phyloP scores from a whole-genome alignment of 2,797 vertebrate species.

The Sus cebifrons region DNA sequence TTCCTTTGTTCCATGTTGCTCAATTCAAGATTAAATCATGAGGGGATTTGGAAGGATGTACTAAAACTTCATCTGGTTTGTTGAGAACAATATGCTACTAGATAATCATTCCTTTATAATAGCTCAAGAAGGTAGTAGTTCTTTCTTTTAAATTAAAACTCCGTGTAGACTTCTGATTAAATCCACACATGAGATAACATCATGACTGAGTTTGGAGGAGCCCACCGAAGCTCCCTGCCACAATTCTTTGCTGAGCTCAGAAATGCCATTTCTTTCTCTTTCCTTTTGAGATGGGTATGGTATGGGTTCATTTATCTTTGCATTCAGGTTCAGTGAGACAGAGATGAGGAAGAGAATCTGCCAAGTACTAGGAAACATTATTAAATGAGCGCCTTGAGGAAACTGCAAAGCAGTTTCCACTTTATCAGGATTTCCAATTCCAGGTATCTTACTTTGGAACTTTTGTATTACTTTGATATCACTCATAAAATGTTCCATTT shows the following conservation, averaged over 20 bases:
- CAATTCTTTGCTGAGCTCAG: slow-evolving; percentile 64
- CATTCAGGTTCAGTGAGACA: slow-evolving; percentile 61
- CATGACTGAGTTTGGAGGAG: slow-evolving; percentile 75
- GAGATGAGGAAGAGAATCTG: slow-evolving; percentile 48
- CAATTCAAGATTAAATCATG: slow-evolving; percentile 82
- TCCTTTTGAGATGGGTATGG: background rate
- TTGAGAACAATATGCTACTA: slow-evolving; percentile 77
- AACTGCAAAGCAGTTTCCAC: slow-evolving; percentile 70
- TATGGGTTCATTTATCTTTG: slow-evolving; percentile 75
- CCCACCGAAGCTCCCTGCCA: slow-evolving; percentile 65
- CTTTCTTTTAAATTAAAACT: slow-evolving; percentile 84
- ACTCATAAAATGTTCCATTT: slow-evolving; percentile 67
- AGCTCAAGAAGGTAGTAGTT: slow-evolving; percentile 78
- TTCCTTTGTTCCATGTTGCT: slow-evolving; percentile 77
- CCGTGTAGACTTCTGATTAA: slow-evolving; percentile 76
- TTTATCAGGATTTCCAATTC: slow-evolving; percentile 79
- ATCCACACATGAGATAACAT: slow-evolving; percentile 78
- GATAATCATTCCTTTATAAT: slow-evolving; percentile 82
- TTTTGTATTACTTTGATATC: slow-evolving; percentile 74
- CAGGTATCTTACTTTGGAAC: slow-evolving; percentile 32
- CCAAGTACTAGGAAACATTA: background rate
- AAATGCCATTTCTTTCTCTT: slow-evolving; percentile 79
- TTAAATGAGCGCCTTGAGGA: slow-evolving; percentile 72
- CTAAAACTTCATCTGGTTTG: slow-evolving; percentile 74
- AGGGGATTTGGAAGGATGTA: slow-evolving; percentile 54